Evolutionary conservation across 2,797 vertebrate genomes (phyloP).

Genomic region (Micrastur ruficollis): DNA sequence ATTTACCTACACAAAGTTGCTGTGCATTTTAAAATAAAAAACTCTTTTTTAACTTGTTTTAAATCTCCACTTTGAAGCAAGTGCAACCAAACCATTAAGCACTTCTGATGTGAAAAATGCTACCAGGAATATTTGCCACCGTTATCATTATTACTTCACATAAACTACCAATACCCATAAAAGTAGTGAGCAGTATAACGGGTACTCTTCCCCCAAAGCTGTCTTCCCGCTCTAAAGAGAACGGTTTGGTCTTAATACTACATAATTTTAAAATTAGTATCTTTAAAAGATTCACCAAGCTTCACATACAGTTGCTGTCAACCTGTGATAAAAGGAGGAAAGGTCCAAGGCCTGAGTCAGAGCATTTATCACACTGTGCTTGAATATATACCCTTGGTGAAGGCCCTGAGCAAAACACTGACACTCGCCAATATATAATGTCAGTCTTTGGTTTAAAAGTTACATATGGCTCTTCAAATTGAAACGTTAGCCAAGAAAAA

Average conservation of each 20-base stretch:
- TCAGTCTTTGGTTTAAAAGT: neutral
- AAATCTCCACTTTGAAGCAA: neutral
- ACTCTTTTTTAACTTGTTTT: neutral
- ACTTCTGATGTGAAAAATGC: neutral
- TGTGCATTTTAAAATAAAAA: neutral
- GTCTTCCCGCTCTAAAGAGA: neutral
- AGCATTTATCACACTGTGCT: rapidly evolving
- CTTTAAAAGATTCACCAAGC: neutral
- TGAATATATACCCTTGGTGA: neutral
- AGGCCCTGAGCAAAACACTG: neutral
- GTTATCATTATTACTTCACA: neutral
- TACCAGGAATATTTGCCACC: neutral
- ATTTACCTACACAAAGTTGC: neutral
- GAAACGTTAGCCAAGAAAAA: neutral
- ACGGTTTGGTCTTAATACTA: neutral
- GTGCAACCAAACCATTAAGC: neutral
- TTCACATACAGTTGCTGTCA: neutral
- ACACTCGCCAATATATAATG: neutral
- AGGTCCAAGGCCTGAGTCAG: neutral
- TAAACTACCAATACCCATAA: neutral
- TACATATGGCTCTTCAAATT: neutral
- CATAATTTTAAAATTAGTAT: neutral
- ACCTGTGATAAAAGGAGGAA: neutral
- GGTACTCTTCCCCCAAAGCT: neutral
- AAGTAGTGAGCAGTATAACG: neutral